Percentiles rank a stretch among this genome's conserved stretches.
These are phyloP conservation scores for Synergus itoensis DNA, from an alignment of 2,888 invertebrate genomes.

Conservation along the genomic window DNA sequence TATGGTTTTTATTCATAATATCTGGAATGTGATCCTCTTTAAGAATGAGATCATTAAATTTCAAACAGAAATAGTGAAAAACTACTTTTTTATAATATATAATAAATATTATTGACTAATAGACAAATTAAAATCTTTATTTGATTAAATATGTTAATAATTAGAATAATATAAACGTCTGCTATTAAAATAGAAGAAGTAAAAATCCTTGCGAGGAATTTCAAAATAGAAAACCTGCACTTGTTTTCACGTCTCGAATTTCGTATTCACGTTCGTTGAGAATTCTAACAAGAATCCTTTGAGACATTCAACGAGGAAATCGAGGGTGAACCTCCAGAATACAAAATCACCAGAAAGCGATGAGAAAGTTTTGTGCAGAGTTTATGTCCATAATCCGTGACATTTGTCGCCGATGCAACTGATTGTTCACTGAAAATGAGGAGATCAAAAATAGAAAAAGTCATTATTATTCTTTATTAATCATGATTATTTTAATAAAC, in stretches of 20 bases:
- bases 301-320: constrained; percentile 62
- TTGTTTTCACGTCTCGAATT: constrained; percentile 17
- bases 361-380: constrained; percentile 67
- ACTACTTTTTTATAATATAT: too few species aligned
- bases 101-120: too few species aligned
- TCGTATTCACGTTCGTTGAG: constrained; percentile 16
- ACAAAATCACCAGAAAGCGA: constrained; percentile 71
- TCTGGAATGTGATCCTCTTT: not conserved
- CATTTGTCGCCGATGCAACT: constrained; percentile 52
- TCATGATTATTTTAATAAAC: not conserved
- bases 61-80: not conserved
- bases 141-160: too few species aligned
- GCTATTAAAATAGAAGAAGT: not conserved
- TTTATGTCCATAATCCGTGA: constrained; percentile 60
- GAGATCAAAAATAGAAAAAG: constrained; percentile 25
- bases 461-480: not conserved
- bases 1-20: not conserved
- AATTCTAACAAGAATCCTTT: constrained; percentile 25
- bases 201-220: not conserved
- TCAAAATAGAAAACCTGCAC: not conserved
- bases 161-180: too few species aligned
- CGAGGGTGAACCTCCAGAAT: constrained; percentile 69
- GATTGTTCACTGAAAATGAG: constrained; percentile 41
- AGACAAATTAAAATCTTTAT: too few species aligned
- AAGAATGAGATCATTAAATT: not conserved